Percentiles rank a stretch among this genome's conserved stretches.
phyloP scores from a whole-genome alignment of 2,113 vertebrate species.

The Garra rufa region DNA sequence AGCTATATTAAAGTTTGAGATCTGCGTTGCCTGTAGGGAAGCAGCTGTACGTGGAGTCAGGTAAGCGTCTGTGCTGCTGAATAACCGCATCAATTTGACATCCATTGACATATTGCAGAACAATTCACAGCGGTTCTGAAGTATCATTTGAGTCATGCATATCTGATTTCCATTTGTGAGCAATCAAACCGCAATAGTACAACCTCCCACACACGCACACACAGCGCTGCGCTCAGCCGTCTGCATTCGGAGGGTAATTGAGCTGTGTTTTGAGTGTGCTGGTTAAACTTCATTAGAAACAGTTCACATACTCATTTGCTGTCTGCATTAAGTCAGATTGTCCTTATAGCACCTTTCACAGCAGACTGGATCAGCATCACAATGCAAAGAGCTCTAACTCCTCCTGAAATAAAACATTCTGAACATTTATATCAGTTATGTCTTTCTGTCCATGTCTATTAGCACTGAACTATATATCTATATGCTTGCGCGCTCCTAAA shows the following conservation, averaged over 20 bases:
- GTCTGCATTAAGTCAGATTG: background rate
- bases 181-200: constrained; percentile 30
- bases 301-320: background rate
- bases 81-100: constrained; percentile 9
- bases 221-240: background rate
- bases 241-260: constrained; percentile 27
- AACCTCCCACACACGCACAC: constrained; percentile 4
- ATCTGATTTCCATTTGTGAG: constrained; percentile 46
- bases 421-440: background rate
- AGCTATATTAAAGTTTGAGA: background rate
- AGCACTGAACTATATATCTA: background rate
- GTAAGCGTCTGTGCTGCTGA: background rate
- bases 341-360: background rate
- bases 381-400: background rate
- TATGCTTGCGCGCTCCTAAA: background rate
- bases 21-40: background rate
- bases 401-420: background rate
- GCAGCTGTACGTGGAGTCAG: background rate
- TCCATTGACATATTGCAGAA: constrained; percentile 18
- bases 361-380: background rate
- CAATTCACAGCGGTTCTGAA: background rate
- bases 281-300: background rate
- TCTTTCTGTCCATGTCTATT: background rate
- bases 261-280: background rate
- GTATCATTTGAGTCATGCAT: constrained; percentile 26